phyloP scores from a whole-genome alignment of 92 coral and sea anemone genomes.

The Heteractis magnifica region DNA sequence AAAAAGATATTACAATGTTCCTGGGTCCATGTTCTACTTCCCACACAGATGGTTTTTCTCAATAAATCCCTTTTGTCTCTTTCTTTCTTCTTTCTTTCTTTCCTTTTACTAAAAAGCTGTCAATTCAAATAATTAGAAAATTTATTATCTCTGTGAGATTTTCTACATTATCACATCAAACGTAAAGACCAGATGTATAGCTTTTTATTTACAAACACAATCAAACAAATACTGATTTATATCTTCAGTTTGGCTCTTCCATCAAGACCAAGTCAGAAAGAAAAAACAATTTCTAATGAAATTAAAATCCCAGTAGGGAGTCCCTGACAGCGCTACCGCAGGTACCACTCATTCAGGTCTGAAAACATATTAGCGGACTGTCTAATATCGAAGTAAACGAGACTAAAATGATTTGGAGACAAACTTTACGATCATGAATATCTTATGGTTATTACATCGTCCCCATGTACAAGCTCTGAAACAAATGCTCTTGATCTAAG shows the following conservation, averaged over 20 bases:
- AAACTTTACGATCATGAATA: not conserved
- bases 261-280: not conserved
- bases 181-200: not conserved
- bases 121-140: not conserved
- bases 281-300: not conserved
- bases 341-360: not conserved
- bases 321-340: not conserved
- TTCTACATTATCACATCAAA: conserved; percentile 1
- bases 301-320: not conserved
- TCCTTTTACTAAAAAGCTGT: not conserved
- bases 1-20: too few relatives aligned
- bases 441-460: not conserved
- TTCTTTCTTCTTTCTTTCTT: not conserved
- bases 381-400: not conserved
- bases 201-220: not conserved
- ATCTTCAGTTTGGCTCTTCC: not conserved
- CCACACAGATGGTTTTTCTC: too few relatives aligned
- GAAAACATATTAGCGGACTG: not conserved
- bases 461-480: too few relatives aligned
- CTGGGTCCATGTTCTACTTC: too few relatives aligned
- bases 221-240: not conserved
- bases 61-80: not conserved
- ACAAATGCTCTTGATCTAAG: not conserved
- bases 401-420: not conserved
- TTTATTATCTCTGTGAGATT: not conserved